Percentiles rank a stretch among this genome's conserved stretches.
These are phyloP conservation scores for Globia sparganii DNA, from an alignment of 2,888 invertebrate species.

Conservation along the genomic window DNA sequence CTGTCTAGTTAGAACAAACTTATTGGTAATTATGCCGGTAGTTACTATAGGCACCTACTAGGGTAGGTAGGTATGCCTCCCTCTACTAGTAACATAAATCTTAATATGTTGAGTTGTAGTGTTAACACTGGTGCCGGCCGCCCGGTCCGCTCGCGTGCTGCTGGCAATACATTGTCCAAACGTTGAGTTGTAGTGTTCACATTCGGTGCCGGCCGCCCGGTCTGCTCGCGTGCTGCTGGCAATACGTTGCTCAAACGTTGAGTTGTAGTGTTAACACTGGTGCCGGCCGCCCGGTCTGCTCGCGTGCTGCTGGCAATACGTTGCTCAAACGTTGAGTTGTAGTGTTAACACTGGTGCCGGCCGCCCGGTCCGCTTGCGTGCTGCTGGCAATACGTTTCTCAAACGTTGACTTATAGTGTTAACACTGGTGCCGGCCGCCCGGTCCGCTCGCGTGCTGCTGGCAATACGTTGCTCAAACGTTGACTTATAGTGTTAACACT, in stretches of 20 bases:
- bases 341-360: neutral
- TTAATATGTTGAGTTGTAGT: neutral
- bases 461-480: neutral
- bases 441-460: slow-evolving; percentile 17
- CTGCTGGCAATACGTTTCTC: neutral
- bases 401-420: neutral
- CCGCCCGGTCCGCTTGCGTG: slow-evolving; percentile 11
- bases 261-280: neutral
- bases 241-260: neutral
- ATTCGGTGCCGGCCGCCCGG: neutral
- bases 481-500: neutral
- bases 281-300: neutral
- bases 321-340: neutral
- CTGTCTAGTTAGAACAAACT: slow-evolving; percentile 11
- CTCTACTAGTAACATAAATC: neutral
- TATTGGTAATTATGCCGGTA: neutral
- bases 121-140: neutral
- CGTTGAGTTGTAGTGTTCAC: neutral
- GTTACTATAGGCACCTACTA: too few relatives aligned
- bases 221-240: slow-evolving; percentile 17
- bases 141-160: slow-evolving; percentile 17
- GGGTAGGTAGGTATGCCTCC: neutral
- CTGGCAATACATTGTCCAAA: neutral
- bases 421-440: neutral
- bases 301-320: slow-evolving; percentile 18